phyloP scores from a whole-genome alignment of 2,888 invertebrate species.

The Aporophyla nigra region DNA sequence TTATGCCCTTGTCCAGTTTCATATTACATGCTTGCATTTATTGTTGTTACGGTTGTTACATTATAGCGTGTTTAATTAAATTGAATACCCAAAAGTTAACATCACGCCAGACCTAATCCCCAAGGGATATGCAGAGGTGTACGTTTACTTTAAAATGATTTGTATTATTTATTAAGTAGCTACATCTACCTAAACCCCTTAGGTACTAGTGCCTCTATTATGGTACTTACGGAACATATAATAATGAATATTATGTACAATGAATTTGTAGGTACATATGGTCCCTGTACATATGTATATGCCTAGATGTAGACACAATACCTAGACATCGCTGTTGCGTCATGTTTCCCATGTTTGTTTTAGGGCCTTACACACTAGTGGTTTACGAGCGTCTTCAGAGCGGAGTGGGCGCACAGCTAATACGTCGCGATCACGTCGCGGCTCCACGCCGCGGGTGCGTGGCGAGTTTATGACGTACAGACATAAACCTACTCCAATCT shows the following conservation, averaged over 20 bases:
- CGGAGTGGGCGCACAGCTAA: no score
- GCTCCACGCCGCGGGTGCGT: no score
- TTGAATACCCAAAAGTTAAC: neutral
- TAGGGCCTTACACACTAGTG: no score
- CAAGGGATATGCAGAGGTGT: neutral
- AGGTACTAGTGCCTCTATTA: no score
- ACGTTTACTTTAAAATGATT: no score
- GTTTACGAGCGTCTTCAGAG: no score
- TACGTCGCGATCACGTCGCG: no score
- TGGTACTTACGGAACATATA: neutral
- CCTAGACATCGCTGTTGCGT: neutral
- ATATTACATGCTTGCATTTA: slow-evolving; percentile 14
- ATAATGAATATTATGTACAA: neutral
- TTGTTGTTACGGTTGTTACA: neutral
- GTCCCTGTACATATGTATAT: neutral
- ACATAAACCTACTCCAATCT: no score
- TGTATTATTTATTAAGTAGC: neutral
- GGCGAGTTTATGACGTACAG: no score
- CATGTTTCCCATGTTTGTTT: neutral
- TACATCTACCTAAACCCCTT: neutral
- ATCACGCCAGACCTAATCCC: neutral
- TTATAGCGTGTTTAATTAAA: neutral
- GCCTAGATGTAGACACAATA: neutral
- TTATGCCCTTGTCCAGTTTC: slow-evolving; percentile 7
- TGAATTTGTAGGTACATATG: no score